These are phyloP conservation scores for Pelusios castaneus DNA, from an alignment of 2,113 vertebrate genomes.

Conservation along the genomic window DNA sequence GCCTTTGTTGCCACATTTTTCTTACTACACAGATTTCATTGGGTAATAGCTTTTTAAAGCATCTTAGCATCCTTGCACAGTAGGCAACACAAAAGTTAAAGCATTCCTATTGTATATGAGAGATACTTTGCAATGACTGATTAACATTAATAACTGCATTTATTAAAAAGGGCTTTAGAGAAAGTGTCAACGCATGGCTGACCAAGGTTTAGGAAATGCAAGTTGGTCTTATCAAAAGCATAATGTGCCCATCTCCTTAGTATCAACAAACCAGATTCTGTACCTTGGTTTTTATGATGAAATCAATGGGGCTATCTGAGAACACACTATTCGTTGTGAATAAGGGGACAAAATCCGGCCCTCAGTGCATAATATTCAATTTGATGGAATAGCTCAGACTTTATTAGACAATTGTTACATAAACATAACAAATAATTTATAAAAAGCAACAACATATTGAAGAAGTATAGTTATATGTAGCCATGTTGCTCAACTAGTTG, in stretches of 20 bases:
- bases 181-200: background rate
- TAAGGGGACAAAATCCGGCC: background rate
- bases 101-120: background rate
- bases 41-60: background rate
- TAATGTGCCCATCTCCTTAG: background rate
- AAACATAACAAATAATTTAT: background rate
- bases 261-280: background rate
- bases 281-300: background rate
- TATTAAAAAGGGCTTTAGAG: background rate
- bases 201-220: background rate
- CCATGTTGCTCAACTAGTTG: background rate
- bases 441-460: background rate
- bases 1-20: background rate
- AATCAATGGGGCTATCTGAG: background rate
- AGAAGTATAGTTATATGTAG: fast-evolving
- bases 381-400: background rate
- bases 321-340: background rate
- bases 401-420: background rate
- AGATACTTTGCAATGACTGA: background rate
- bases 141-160: background rate
- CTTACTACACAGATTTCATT: background rate
- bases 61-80: background rate
- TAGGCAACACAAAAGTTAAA: background rate
- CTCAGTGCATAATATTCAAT: background rate
- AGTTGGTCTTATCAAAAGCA: background rate